Base-by-base conservation (phyloP, 2,797 vertebrate genomes). In the Phyllotis vaccarum region DNA sequence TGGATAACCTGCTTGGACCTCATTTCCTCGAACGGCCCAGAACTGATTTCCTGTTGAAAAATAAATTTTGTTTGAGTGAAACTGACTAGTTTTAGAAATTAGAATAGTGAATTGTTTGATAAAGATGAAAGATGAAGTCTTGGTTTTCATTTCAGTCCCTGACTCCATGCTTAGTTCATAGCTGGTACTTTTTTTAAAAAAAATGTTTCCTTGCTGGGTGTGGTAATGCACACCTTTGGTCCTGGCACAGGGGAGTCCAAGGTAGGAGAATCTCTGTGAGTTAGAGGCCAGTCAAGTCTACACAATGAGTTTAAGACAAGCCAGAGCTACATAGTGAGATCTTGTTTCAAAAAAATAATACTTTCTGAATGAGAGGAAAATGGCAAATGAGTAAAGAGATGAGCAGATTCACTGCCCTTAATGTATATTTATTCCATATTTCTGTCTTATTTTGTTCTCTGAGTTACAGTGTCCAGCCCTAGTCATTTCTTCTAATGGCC, bases 21-120 rank as follows among this genome's bases (percentile, higher is more conserved):
- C 96, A 89, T 98, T 98, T 92, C 98, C 99, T 40, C 52, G 98
- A 91, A 99, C 96, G 90, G 98, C 98, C 99, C 99, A 99, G 81
- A 98, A 98, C 5, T 98, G 91, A 68, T 86, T 58, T 24, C 93
- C 98, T 98, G n/a, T 96, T 54, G 64, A 91, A 62, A 40, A 95
- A 97, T 64, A 49, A 49, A 49, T 49, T 49, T 49, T 49, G 46
- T 49, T 49, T 68, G 5, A 92, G 21, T 74, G 82, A 91, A 86
- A 19, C 0, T 60, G 40, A 75, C 66, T 87, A 22, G 52, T 89
- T 93, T 94, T 64, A 80, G 79, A 97, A 80, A 72, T 89, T 4
- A 56, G 75, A 95, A 83, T 49, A 21, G 27, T 58, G 46, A 10
- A 43, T 56, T 85, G 14, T n/a, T 95, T 76, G 34, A 70, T 70